A percentile compares a stretch with the other conserved stretches of the same genome.
These are phyloP conservation scores for Cylloceria caligata DNA, from an alignment of 2,888 invertebrate species.

Conservation along the genomic window DNA sequence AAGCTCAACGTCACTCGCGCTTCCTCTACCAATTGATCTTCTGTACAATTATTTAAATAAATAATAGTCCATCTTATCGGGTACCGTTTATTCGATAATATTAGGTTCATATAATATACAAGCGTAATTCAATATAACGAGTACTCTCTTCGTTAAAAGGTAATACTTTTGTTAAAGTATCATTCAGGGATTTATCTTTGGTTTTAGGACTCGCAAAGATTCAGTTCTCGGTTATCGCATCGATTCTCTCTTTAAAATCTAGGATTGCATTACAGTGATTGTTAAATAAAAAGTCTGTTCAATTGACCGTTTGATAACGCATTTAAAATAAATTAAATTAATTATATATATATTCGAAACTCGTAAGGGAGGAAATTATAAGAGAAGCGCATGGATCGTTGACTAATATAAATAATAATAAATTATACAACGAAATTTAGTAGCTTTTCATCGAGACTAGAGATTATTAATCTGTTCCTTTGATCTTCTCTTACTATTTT, in stretches of 20 bases:
- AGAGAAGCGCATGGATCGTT: slow-evolving; percentile 35
- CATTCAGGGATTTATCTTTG: neutral
- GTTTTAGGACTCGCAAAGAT: neutral
- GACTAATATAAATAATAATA: slow-evolving; percentile 7
- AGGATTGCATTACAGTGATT: slow-evolving; percentile 10
- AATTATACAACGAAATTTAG: slow-evolving; percentile 14
- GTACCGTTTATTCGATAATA: slow-evolving; percentile 74
- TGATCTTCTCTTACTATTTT: slow-evolving; percentile 48
- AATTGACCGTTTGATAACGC: neutral
- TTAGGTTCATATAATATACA: slow-evolving; percentile 68
- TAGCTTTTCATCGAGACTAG: slow-evolving; percentile 30
- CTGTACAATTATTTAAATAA: slow-evolving; percentile 46
- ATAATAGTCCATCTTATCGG: slow-evolving; percentile 29
- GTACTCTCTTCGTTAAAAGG: slow-evolving; percentile 14
- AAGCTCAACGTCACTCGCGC: slow-evolving; percentile 70
- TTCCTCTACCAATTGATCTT: neutral
- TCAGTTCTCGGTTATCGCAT: slow-evolving; percentile 10
- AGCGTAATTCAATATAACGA: slow-evolving; percentile 65
- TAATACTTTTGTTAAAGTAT: slow-evolving; percentile 5
- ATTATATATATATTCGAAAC: slow-evolving; percentile 10
- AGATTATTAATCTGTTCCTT: slow-evolving; percentile 28
- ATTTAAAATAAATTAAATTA: neutral
- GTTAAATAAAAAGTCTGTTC: neutral
- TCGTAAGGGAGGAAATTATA: slow-evolving; percentile 27
- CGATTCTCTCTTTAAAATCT: slow-evolving; percentile 15